phyloP scores from a whole-genome alignment of 1,140 invertebrate genomes.

The Nymphalis io region DNA sequence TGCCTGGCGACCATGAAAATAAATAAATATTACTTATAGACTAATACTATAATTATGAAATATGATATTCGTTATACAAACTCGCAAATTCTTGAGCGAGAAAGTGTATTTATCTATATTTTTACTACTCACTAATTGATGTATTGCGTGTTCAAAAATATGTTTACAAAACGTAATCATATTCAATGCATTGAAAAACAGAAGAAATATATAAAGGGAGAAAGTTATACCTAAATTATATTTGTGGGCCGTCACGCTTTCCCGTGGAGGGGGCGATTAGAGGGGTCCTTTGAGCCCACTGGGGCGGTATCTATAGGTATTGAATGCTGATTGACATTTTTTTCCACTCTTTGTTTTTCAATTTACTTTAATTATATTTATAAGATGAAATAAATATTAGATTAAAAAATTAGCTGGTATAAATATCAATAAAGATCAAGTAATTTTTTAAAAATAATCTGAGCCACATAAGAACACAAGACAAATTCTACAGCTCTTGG shows the following conservation, averaged over 20 bases:
- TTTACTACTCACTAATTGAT: constrained; percentile 8
- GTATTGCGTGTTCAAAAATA: constrained; percentile 31
- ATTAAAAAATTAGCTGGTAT: too few species aligned
- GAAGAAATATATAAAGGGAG: constrained; percentile 65
- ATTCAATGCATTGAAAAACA: constrained; percentile 66
- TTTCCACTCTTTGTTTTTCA: constrained; percentile 10
- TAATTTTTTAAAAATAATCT: too few species aligned
- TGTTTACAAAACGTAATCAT: constrained; percentile 45
- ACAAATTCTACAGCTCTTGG: too few species aligned
- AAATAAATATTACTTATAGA: too few species aligned
- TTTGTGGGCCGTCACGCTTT: constrained; percentile 80
- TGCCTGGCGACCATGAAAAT: too few species aligned
- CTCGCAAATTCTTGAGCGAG: too few species aligned
- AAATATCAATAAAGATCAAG: too few species aligned
- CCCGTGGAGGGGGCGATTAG: constrained; percentile 68
- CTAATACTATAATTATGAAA: too few species aligned
- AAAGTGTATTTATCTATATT: neutral
- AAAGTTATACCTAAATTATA: constrained; percentile 79
- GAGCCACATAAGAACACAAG: too few species aligned
- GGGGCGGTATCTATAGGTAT: constrained; percentile 64
- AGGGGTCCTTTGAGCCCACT: constrained; percentile 65
- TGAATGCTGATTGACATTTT: constrained; percentile 41
- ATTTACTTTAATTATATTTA: constrained; percentile 13
- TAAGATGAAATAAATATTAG: neutral
- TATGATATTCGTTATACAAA: too few species aligned